Evolutionary conservation across 2,888 invertebrate genomes (phyloP), one percentile per base, ranked within the genome.

Genomic region (Dolomedes plantarius): DNA sequence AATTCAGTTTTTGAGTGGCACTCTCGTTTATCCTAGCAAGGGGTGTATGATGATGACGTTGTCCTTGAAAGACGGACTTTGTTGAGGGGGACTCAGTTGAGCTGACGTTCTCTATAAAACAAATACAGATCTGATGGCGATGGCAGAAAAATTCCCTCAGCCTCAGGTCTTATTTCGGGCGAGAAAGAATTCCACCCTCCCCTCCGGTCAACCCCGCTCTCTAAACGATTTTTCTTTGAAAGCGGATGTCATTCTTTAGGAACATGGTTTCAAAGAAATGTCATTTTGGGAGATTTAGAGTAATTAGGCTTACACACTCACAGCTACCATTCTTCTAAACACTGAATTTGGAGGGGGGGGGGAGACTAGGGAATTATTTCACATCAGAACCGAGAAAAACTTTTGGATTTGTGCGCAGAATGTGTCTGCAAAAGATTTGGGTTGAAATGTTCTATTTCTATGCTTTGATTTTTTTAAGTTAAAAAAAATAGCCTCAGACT

Each of bases 41-140:
- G 19, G 5, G 56, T 56, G 9, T 46, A 56, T 19, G 56, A 23
- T 56, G 56, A 56, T 56, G 46, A 75, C 56, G 23, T 0, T 19
- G 68, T 27, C 77, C 77, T 77, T 69, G 78, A 29, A 29, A 64
- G 29, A 65, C 11, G 65, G 29, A 31, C 65, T 65, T 65, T 29
- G 65, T 65, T 29, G 29, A 29, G 65, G 5, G 56, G 56, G 56
- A 56, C 46, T 6, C 56, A 23, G 46, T 16, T 46, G 19, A 56
- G 16, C 19, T 56, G 56, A 23, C 56, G 23, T 56, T 16, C 56
- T 6, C 13, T 11, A 56, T 56, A 56, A 56, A 56, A 56, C 56
- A 56, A 56, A 56, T 56, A 56, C 56, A 23, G 3, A 2, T 23
- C 56, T 56, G 56, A 56, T 5, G 2, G 23, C 56, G 23, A 56